These are phyloP conservation scores for Onchidella celtica DNA, from an alignment of 2,888 invertebrate genomes.

Conservation along the genomic window DNA sequence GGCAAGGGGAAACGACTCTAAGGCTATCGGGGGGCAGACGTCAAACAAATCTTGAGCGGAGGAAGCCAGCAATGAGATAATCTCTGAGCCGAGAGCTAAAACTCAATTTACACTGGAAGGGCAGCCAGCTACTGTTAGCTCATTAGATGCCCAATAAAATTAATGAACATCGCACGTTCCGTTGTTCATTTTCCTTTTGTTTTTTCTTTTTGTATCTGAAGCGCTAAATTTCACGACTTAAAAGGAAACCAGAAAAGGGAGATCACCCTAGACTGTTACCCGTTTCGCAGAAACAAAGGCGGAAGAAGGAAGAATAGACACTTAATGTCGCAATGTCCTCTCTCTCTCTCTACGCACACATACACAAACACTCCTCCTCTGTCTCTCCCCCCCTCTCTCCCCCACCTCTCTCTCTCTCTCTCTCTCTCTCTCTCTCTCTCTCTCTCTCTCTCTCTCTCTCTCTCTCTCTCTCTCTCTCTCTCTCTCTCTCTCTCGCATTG, in stretches of 20 bases:
- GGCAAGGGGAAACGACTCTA: constrained; percentile 43
- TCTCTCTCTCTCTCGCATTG: background rate
- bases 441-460: background rate
- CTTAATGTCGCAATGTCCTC: no score
- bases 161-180: constrained; percentile 43
- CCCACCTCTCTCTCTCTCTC: background rate
- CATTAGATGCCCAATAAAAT: constrained; percentile 46
- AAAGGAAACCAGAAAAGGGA: no score
- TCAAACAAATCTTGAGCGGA: constrained; percentile 39
- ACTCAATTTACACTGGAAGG: constrained; percentile 44
- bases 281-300: constrained; percentile 18
- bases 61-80: constrained; percentile 28
- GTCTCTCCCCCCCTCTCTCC: background rate
- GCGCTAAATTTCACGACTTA: no score
- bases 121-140: constrained; percentile 38
- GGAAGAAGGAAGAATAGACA: no score
- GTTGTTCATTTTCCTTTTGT: constrained; percentile 3
- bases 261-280: background rate
- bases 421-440: background rate
- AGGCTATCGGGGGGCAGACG: constrained; percentile 40
- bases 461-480: background rate
- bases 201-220: background rate
- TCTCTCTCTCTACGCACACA: no score
- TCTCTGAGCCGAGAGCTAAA: constrained; percentile 35
- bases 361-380: background rate